A percentile compares a stretch with the other conserved stretches of the same genome.
Evolutionary conservation across 64 coral and sea anemone species (phyloP).

Genomic region (Platygyra sinensis): DNA sequence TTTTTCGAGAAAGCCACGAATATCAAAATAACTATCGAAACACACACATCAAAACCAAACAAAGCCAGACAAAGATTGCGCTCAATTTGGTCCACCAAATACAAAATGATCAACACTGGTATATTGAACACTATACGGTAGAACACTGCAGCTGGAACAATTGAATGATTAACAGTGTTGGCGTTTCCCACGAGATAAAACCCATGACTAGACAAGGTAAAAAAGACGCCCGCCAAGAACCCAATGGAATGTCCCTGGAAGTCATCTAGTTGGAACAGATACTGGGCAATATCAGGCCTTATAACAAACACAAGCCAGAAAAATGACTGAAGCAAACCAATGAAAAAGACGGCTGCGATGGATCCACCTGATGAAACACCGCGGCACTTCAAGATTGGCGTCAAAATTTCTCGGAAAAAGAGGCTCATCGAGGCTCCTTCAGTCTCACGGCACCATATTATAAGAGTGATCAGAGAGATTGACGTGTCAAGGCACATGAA

Average conservation of each 20-base stretch:
- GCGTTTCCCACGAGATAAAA: slow-evolving; percentile 52
- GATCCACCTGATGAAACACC: slow-evolving; percentile 1
- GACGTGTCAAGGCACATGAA: slow-evolving; percentile 50
- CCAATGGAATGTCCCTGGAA: slow-evolving; percentile 17
- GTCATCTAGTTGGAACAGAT: slow-evolving; percentile 21
- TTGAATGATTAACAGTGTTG: slow-evolving; percentile 23
- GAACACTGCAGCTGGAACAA: slow-evolving; percentile 41
- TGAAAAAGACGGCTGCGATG: slow-evolving; percentile 17
- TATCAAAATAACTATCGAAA: not conserved
- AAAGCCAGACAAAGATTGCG: slow-evolving; percentile 31
- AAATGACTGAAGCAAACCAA: slow-evolving; percentile 36
- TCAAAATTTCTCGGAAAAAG: slow-evolving; percentile 19
- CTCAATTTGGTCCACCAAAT: slow-evolving; percentile 57
- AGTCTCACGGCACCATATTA: slow-evolving; percentile 57
- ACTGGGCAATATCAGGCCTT: slow-evolving; percentile 29
- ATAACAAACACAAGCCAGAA: slow-evolving; percentile 44
- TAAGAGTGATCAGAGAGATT: slow-evolving; percentile 27
- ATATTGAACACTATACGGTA: slow-evolving; percentile 51
- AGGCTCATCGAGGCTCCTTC: slow-evolving; percentile 6
- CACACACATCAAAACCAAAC: not conserved
- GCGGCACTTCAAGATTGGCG: not conserved
- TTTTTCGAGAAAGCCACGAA: not conserved
- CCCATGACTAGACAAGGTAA: slow-evolving; percentile 43
- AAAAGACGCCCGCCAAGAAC: slow-evolving; percentile 49
- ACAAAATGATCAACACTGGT: slow-evolving; percentile 24